These are phyloP conservation scores for Mesitornis unicolor DNA, from an alignment of 2,113 vertebrate genomes.

Conservation along the genomic window DNA sequence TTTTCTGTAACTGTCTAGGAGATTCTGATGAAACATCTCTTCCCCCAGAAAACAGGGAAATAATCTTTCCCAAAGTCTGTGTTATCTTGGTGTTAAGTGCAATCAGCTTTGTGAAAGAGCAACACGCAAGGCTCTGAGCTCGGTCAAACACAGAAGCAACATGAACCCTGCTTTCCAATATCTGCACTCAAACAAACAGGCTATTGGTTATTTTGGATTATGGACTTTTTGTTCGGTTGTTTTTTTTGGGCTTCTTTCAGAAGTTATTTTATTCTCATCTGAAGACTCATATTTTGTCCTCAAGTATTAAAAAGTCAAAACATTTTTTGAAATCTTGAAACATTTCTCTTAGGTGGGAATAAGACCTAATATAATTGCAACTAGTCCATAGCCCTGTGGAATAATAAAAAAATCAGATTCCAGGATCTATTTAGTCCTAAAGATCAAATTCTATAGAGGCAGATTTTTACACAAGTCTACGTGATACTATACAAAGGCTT, in stretches of 20 bases:
- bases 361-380: neutral
- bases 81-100: neutral
- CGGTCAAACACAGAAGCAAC: neutral
- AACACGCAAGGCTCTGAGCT: neutral
- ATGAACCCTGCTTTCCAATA: neutral
- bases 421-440: neutral
- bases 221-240: neutral
- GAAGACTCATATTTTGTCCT: neutral
- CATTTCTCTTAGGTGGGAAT: neutral
- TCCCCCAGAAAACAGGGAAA: neutral
- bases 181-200: neutral
- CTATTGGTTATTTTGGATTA: neutral
- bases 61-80: neutral
- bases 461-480: neutral
- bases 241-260: neutral
- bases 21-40: neutral
- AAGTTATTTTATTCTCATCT: neutral
- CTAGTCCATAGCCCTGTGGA: neutral
- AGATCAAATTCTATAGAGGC: neutral
- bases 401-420: neutral
- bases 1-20: neutral
- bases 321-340: neutral
- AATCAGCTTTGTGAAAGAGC: neutral
- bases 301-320: neutral
- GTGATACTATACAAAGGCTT: neutral